Conservation (phyloP, 1,140 invertebrate species). For the Pinna nobilis region DNA sequence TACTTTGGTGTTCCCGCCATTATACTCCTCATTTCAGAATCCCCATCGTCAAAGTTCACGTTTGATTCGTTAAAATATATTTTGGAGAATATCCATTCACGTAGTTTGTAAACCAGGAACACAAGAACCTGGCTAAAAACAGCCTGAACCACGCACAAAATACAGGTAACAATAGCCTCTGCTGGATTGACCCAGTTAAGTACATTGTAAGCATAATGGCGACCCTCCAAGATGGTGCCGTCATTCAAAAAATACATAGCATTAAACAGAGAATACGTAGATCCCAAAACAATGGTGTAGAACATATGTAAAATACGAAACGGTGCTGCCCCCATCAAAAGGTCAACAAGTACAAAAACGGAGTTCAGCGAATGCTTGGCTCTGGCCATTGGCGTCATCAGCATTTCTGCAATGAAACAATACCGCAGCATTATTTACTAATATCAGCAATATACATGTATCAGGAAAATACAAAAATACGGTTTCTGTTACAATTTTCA, state of each 20-base stretch:
- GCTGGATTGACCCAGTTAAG: slow-evolving; percentile 68
- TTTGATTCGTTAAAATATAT: slow-evolving; percentile 39
- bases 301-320: slow-evolving; percentile 69
- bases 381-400: slow-evolving; percentile 59
- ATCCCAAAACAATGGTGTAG: slow-evolving; percentile 64
- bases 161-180: slow-evolving; percentile 65
- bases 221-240: slow-evolving; percentile 60
- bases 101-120: slow-evolving; percentile 56
- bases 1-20: slow-evolving; percentile 46
- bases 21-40: slow-evolving; percentile 66
- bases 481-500: no score
- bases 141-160: slow-evolving; percentile 58
- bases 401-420: slow-evolving; percentile 50
- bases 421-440: no score
- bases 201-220: slow-evolving; percentile 68
- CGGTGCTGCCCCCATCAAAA: slow-evolving; percentile 64
- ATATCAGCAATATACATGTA: no score
- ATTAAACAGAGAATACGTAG: slow-evolving; percentile 70
- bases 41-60: slow-evolving; percentile 32
- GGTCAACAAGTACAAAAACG: slow-evolving; percentile 63
- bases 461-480: no score
- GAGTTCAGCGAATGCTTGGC: slow-evolving; percentile 69
- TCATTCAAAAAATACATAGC: slow-evolving; percentile 69
- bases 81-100: slow-evolving; percentile 54
- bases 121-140: slow-evolving; percentile 60